Percentiles rank a stretch among this genome's conserved stretches.
These are phyloP conservation scores for Anguilla anguilla DNA, from an alignment of 2,797 vertebrate genomes.

Conservation along the genomic window DNA sequence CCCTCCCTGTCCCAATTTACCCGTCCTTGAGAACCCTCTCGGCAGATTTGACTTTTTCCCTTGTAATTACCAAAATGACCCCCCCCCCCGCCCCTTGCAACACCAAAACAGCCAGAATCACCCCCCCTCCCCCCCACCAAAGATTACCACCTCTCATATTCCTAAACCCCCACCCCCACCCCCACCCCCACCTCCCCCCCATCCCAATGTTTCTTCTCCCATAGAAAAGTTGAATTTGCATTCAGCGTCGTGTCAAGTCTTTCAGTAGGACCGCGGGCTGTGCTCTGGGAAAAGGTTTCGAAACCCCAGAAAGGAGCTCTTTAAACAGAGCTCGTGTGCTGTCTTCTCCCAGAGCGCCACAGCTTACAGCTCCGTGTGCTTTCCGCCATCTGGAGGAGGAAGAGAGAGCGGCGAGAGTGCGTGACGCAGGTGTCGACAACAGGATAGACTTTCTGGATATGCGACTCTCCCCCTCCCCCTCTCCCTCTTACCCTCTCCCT, in stretches of 20 bases:
- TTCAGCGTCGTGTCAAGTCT: slow-evolving; percentile 35
- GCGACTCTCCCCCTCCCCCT: too few species aligned
- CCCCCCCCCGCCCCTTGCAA: slow-evolving; percentile 22
- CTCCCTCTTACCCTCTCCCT: too few species aligned
- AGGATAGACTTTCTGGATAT: too few species aligned
- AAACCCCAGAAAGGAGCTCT: slow-evolving; percentile 54
- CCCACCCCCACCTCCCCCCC: background rate
- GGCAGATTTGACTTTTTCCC: background rate
- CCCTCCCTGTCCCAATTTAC: background rate
- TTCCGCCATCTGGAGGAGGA: slow-evolving; percentile 68
- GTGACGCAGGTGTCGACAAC: background rate
- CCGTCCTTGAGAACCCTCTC: background rate
- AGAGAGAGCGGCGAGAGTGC: slow-evolving; percentile 39
- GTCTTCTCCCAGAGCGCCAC: slow-evolving; percentile 46
- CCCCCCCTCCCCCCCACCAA: background rate
- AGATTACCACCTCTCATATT: background rate
- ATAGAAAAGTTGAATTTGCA: slow-evolving; percentile 33
- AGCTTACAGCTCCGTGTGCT: slow-evolving; percentile 83
- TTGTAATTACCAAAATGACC: background rate
- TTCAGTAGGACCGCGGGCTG: slow-evolving; percentile 36
- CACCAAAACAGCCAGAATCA: background rate
- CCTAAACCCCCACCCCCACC: slow-evolving; percentile 30
- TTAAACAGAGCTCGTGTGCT: slow-evolving; percentile 75
- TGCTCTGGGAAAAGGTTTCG: slow-evolving; percentile 37
- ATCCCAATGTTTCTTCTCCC: background rate